Percentiles rank a stretch among this genome's conserved stretches.
Conservation (phyloP, 2,797 vertebrate genomes). For the Pangasius djambal region DNA sequence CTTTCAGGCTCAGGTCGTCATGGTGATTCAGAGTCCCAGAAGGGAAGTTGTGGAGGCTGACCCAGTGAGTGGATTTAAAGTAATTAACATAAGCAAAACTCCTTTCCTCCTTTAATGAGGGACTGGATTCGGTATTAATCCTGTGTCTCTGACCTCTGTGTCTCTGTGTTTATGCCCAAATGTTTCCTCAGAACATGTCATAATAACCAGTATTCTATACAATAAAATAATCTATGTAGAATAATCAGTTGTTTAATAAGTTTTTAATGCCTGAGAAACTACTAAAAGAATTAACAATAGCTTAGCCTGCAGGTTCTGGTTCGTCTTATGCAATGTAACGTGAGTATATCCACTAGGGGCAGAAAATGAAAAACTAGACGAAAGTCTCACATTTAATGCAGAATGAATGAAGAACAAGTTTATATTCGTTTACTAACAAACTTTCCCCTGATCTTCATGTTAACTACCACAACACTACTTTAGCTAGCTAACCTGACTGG, state of each 20-base stretch:
- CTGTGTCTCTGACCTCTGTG: background rate
- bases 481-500: background rate
- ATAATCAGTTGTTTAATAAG: background rate
- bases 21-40: constrained; percentile 84
- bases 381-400: background rate
- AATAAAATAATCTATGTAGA: background rate
- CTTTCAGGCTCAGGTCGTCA: constrained; percentile 92
- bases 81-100: background rate
- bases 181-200: background rate
- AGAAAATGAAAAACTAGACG: too few relatives aligned
- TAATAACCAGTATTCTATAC: background rate
- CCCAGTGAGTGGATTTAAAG: constrained; percentile 78
- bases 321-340: background rate
- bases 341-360: too few relatives aligned
- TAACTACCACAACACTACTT: background rate
- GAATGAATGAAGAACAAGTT: background rate
- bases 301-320: background rate
- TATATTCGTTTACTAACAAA: too few relatives aligned
- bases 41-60: constrained; percentile 92
- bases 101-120: background rate
- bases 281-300: background rate
- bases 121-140: background rate
- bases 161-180: background rate
- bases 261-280: background rate
- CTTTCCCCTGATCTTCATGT: background rate